Evolutionary conservation across 1,140 invertebrate genomes (phyloP).

Genomic region (Littorina saxatilis): DNA sequence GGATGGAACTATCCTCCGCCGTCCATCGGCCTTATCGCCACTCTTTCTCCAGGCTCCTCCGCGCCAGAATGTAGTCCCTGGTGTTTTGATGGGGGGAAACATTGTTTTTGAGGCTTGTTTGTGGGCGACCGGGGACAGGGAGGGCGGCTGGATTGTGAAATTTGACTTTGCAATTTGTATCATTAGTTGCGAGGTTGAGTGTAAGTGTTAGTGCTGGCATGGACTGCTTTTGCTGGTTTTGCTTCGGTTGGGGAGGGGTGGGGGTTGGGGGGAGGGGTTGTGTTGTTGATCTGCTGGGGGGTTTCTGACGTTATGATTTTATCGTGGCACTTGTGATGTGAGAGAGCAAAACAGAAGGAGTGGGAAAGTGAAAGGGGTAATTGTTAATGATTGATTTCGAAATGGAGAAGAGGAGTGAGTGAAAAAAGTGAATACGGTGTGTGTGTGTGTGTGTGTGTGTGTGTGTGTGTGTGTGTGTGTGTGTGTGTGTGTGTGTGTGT

Average conservation of each 20-base stretch:
- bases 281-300: background rate
- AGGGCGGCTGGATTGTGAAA: background rate
- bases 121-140: background rate
- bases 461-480: background rate
- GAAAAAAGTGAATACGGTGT: background rate
- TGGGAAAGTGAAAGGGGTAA: no score
- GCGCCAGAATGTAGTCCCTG: background rate
- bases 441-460: background rate
- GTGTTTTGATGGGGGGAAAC: background rate
- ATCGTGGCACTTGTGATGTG: background rate
- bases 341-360: no score
- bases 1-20: background rate
- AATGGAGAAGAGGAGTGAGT: no score
- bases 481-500: background rate
- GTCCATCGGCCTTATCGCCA: constrained; percentile 20
- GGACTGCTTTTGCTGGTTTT: background rate
- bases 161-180: constrained; percentile 26
- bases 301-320: background rate
- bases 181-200: background rate
- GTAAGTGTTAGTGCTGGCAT: background rate
- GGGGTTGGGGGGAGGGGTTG: background rate
- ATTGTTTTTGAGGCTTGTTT: constrained; percentile 19
- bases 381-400: no score
- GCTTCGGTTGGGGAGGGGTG: background rate
- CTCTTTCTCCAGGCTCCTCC: background rate